Conservation (phyloP, 2,797 vertebrate genomes). For the Caiman crocodilus region DNA sequence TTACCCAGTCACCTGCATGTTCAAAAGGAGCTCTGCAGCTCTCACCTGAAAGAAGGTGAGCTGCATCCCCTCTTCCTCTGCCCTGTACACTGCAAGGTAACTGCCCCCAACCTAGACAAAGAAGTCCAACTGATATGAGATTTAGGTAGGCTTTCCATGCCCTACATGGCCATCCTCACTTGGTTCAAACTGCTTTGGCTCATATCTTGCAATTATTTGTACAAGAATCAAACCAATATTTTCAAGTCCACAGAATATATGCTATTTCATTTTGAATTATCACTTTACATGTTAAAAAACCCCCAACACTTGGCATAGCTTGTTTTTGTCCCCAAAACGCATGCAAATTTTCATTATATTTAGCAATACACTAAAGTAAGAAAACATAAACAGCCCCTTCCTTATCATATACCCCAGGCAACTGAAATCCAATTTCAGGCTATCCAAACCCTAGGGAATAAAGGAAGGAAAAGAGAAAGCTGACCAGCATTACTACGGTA, state of each 20-base stretch:
- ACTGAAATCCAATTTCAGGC: neutral
- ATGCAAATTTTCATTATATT: neutral
- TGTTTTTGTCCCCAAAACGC: neutral
- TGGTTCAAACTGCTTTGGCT: neutral
- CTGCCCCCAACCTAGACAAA: neutral
- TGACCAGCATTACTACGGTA: neutral
- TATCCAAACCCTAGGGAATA: neutral
- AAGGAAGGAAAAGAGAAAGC: neutral
- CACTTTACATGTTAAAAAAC: neutral
- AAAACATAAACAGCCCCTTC: neutral
- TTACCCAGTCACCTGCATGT: neutral
- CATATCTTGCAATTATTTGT: neutral
- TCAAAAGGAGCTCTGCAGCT: neutral
- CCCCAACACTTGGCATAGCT: neutral
- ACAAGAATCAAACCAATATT: neutral
- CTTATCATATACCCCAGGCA: neutral
- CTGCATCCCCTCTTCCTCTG: neutral
- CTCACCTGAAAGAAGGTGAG: neutral
- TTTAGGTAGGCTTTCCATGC: rapidly evolving
- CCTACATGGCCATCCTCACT: rapidly evolving
- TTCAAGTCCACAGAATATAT: neutral
- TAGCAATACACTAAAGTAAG: neutral
- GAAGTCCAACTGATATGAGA: neutral
- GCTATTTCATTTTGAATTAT: neutral
- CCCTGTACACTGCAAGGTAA: rapidly evolving